phyloP scores from a whole-genome alignment of 2,888 invertebrate species.

The Tipula vernalis region DNA sequence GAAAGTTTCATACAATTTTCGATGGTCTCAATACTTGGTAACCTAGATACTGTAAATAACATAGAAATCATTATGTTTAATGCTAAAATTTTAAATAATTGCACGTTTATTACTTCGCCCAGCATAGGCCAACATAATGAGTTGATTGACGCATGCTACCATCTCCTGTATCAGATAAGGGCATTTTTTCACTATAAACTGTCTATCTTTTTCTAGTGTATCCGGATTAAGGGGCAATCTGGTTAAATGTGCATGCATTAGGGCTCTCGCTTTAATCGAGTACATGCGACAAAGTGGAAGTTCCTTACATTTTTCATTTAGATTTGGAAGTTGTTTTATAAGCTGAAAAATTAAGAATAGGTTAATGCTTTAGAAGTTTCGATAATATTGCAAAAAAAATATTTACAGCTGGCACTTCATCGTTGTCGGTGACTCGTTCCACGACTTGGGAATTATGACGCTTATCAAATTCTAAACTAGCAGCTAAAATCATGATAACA shows the following conservation, averaged over 20 bases:
- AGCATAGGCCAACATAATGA: conserved; percentile 83
- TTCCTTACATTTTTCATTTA: conserved; percentile 95
- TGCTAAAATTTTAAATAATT: conserved; percentile 12
- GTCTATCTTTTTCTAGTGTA: conserved; percentile 73
- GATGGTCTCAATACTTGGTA: conserved; percentile 85
- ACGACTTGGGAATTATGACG: conserved; percentile 88
- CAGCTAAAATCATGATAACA: conserved; percentile 91
- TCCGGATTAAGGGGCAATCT: conserved; percentile 64
- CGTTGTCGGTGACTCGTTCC: conserved; percentile 86
- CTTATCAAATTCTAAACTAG: conserved; percentile 92
- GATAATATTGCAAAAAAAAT: background rate
- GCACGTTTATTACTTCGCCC: conserved; percentile 56
- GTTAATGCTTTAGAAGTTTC: background rate
- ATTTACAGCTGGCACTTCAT: conserved; percentile 78
- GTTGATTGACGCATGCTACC: conserved; percentile 89
- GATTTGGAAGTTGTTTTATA: conserved; percentile 78
- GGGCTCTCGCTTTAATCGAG: conserved; percentile 83
- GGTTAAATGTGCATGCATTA: conserved; percentile 92
- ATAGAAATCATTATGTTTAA: conserved; percentile 12
- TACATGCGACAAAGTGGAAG: conserved; percentile 84
- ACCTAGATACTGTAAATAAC: conserved; percentile 50
- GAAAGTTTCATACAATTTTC: conserved; percentile 96
- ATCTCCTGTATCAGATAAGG: conserved; percentile 95
- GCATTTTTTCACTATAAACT: conserved; percentile 75
- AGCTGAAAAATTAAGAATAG: conserved; percentile 43